Evolutionary conservation across 2,113 vertebrate genomes (phyloP), one percentile per base, ranked within the genome.

Genomic region (Motacilla alba): DNA sequence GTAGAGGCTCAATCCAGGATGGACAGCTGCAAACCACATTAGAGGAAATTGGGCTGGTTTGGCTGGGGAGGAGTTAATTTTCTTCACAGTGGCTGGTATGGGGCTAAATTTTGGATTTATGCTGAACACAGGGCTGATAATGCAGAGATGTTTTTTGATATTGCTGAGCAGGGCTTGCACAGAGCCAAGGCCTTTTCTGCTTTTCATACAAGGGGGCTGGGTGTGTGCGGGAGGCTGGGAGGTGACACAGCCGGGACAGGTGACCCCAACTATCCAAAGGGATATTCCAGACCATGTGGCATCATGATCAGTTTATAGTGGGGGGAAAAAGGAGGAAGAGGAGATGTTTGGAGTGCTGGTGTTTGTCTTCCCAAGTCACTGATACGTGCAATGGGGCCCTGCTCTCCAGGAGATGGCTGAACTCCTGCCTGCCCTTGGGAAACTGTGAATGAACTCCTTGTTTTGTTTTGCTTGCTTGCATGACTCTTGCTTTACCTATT

Each of bases 201-300:
- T 50, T 50, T 66, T 52, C 13, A 1, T 26, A 4, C 13, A 35
- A 35, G 35, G 37, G 22, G 15, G 18, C 8, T 44, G 31, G 37
- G 33, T 6, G 4, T 23, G 39, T 3, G 1, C 12, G 26, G 11
- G 6, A 41, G 17, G 17, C 0, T 50, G 44, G 59, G 33, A 74
- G 19, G 19, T 39, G 52, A 28, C 33, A 52, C 8, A 47, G 52
- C 44, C 27, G 39, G 52, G 77, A 52, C 68, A 67, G 52, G 19
- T 11, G 22, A 44, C 15, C 27, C 43, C 4, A 44, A 0, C 1
- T 50, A 26, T 7, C 15, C 43, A 35, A 3, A 58, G 35, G 26
- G 27, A 23, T 44, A 37, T 44, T 49, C n/a, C 66, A 63, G n/a
- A n/a, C 20, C 1, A 0, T 14, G 2, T 13, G 37, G 3, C 43